Percentiles rank a stretch among this genome's conserved stretches.
These are phyloP conservation scores for Heterodera schachtii DNA, from an alignment of 1,140 invertebrate species.

Conservation along the genomic window DNA sequence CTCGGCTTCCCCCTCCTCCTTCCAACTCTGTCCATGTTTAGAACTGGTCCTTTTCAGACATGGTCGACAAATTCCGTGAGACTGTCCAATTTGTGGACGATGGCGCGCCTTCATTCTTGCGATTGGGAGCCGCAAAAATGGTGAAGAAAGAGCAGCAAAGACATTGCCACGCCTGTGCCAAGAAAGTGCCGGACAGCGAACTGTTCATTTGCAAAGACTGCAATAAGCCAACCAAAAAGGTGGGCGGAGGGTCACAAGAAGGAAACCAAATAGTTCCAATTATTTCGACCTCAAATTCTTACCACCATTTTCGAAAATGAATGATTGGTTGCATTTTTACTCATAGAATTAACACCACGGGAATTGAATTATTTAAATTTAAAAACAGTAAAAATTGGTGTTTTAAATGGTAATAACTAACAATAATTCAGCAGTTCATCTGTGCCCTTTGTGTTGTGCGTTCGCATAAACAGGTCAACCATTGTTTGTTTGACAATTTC, in stretches of 20 bases:
- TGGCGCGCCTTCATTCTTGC: not conserved
- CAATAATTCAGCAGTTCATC: not conserved
- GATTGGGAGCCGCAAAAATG: no score
- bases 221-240: not conserved
- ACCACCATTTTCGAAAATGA: no score
- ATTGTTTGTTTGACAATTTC: no score
- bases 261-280: not conserved
- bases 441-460: conserved; percentile 16
- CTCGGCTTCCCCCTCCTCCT: no score
- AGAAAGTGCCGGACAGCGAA: not conserved
- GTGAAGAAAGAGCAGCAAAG: no score
- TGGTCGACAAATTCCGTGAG: conserved; percentile 23
- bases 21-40: no score
- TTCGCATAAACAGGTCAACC: conserved; percentile 2
- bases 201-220: conserved; percentile 22
- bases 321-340: no score
- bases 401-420: not conserved
- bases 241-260: not conserved
- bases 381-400: not conserved
- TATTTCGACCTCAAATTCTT: no score
- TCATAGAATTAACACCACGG: no score
- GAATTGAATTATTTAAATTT: not conserved
- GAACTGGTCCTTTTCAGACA: conserved; percentile 2
- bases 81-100: not conserved
- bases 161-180: conserved; percentile 8